phyloP scores from a whole-genome alignment of 2,888 invertebrate genomes.

The Eupithecia pulchellata region DNA sequence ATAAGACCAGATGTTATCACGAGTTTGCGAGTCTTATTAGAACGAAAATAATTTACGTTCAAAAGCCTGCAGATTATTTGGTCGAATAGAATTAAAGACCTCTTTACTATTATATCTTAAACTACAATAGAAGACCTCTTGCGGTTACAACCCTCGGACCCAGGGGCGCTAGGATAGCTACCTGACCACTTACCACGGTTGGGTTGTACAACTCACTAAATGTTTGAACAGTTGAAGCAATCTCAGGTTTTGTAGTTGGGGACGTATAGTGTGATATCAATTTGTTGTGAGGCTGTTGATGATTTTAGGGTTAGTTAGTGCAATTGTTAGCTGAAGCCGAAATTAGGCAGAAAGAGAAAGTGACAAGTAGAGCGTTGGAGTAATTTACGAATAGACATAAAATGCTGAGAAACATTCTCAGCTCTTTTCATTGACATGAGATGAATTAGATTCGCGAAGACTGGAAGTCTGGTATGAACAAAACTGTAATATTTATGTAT shows the following conservation, averaged over 20 bases:
- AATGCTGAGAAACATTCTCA: too few relatives aligned
- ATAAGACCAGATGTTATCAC: too few relatives aligned
- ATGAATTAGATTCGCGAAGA: not conserved
- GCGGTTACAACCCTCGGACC: conserved; percentile 37
- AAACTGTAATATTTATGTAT: too few relatives aligned
- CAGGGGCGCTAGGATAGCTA: conserved; percentile 34
- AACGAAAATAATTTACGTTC: not conserved
- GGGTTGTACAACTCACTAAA: conserved; percentile 42
- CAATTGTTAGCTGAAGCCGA: not conserved
- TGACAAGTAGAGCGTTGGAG: not conserved
- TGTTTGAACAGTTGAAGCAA: conserved; percentile 50
- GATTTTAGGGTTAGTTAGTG: not conserved
- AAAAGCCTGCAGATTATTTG: not conserved
- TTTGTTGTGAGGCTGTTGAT: not conserved
- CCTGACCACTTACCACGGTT: conserved; percentile 62
- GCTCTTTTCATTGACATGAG: too few relatives aligned
- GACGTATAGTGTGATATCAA: not conserved
- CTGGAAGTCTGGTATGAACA: too few relatives aligned
- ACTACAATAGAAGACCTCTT: conserved; percentile 37
- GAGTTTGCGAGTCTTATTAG: not conserved
- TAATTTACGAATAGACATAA: not conserved
- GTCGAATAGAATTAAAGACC: not conserved
- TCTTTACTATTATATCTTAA: conserved; percentile 10
- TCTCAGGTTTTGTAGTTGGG: conserved; percentile 39
- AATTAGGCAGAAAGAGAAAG: not conserved